These are phyloP conservation scores for Seriola aureovittata DNA, from an alignment of 2,113 vertebrate genomes.

Conservation along the genomic window DNA sequence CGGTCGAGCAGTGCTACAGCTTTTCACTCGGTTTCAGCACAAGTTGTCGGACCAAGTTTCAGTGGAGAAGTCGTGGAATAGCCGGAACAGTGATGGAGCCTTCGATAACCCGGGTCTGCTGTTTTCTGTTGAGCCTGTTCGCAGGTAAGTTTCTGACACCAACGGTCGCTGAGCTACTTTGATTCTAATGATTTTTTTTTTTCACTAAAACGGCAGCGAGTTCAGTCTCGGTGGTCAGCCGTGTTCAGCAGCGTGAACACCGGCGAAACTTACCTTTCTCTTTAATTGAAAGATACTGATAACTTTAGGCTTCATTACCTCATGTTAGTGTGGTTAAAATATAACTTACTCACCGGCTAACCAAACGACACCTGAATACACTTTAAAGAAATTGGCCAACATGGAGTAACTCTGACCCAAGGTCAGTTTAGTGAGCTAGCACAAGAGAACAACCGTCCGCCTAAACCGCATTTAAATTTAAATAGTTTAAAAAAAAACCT, in stretches of 20 bases:
- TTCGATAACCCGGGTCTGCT: conserved; percentile 22
- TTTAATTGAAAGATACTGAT: neutral
- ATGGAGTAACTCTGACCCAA: conserved; percentile 27
- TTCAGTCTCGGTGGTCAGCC: conserved; percentile 11
- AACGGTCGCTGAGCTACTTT: conserved; percentile 40
- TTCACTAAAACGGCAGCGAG: neutral
- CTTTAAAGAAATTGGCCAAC: neutral
- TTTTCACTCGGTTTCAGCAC: conserved; percentile 19
- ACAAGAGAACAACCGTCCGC: neutral
- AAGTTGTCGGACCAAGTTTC: conserved; percentile 73
- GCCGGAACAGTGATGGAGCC: conserved; percentile 68
- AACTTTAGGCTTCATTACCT: neutral
- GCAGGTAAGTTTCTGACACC: conserved; percentile 72
- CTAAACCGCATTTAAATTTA: neutral
- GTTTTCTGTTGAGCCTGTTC: conserved; percentile 46
- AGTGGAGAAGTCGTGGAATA: conserved; percentile 39
- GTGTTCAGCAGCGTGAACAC: rapidly evolving
- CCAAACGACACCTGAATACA: neutral
- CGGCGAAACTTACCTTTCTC: neutral
- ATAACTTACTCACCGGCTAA: neutral
- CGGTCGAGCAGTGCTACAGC: conserved; percentile 35
- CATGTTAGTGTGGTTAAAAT: neutral
- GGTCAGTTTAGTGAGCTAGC: conserved; percentile 44
- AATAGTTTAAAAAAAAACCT: neutral
- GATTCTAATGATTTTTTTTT: neutral